A percentile compares a stretch with the other conserved stretches of the same genome.
Conservation (phyloP, 2,888 invertebrate species). For the Euplexia lucipara region DNA sequence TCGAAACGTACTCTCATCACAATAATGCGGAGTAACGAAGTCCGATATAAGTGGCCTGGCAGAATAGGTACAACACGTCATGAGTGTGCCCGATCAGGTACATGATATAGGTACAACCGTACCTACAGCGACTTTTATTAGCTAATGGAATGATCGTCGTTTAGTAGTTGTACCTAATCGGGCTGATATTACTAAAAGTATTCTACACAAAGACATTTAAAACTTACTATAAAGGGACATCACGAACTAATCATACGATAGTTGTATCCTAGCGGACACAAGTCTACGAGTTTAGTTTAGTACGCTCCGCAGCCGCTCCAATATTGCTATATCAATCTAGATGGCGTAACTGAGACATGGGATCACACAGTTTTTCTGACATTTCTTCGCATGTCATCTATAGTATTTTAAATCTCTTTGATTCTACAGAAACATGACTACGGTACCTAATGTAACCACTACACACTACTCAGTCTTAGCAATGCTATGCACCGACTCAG, state of each 20-base stretch:
- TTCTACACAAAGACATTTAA: too few species aligned
- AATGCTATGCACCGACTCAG: slow-evolving; percentile 50
- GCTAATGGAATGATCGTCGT: slow-evolving; percentile 23
- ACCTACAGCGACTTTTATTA: neutral
- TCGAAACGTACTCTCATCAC: slow-evolving; percentile 46
- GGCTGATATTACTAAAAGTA: slow-evolving; percentile 17
- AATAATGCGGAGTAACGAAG: slow-evolving; percentile 28
- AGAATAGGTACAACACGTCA: slow-evolving; percentile 15
- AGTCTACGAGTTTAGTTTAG: too few species aligned
- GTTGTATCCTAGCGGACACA: too few species aligned
- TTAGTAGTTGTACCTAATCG: slow-evolving; percentile 27
- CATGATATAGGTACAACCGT: neutral
- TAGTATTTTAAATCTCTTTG: too few species aligned
- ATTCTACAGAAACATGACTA: slow-evolving; percentile 30
- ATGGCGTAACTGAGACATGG: too few species aligned
- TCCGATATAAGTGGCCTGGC: slow-evolving; percentile 46
- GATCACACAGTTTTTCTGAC: too few species aligned
- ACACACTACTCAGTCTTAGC: slow-evolving; percentile 77
- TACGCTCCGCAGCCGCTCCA: too few species aligned
- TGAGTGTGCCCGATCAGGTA: slow-evolving; percentile 17
- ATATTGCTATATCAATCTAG: too few species aligned
- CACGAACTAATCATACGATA: too few species aligned
- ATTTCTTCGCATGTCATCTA: too few species aligned
- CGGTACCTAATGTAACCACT: slow-evolving; percentile 52
- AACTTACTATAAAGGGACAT: too few species aligned